Conservation (phyloP, 1,140 invertebrate genomes). For the Aleiodes sp. region DNA sequence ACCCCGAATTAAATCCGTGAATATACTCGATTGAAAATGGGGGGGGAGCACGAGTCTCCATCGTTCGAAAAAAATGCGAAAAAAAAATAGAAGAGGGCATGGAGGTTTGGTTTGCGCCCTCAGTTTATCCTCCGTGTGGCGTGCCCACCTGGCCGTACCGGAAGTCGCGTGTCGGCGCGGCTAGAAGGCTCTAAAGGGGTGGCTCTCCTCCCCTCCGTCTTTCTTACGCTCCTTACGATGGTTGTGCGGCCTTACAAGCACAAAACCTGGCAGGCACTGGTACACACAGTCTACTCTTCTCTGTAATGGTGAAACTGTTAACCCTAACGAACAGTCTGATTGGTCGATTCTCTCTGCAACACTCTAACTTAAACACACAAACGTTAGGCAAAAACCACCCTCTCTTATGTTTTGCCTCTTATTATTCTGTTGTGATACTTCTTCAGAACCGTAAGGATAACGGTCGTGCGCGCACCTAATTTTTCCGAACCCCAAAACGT, state of each 20-base stretch:
- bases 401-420: conserved; percentile 38
- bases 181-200: conserved; percentile 2
- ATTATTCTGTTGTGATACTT: conserved; percentile 37
- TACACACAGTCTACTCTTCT: too few relatives aligned
- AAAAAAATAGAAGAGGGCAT: neutral
- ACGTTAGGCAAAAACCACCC: conserved; percentile 4
- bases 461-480: conserved; percentile 44
- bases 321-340: conserved; percentile 54
- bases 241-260: neutral
- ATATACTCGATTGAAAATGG: too few relatives aligned
- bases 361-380: conserved; percentile 38
- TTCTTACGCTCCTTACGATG: conserved; percentile 40
- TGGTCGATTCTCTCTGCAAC: conserved; percentile 56
- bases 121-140: conserved; percentile 50
- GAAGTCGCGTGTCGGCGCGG: conserved; percentile 63
- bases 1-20: too few relatives aligned
- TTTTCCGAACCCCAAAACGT: too few relatives aligned
- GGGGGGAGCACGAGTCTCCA: too few relatives aligned
- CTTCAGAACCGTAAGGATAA: conserved; percentile 55
- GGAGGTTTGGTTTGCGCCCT: conserved; percentile 32
- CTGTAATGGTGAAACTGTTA: conserved; percentile 47
- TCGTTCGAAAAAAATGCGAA: conserved; percentile 13
- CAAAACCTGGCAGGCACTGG: neutral
- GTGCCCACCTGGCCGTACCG: conserved; percentile 52
- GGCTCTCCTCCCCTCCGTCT: conserved; percentile 28